phyloP scores from a whole-genome alignment of 2,113 vertebrate species.

The Brachirus orientalis region DNA sequence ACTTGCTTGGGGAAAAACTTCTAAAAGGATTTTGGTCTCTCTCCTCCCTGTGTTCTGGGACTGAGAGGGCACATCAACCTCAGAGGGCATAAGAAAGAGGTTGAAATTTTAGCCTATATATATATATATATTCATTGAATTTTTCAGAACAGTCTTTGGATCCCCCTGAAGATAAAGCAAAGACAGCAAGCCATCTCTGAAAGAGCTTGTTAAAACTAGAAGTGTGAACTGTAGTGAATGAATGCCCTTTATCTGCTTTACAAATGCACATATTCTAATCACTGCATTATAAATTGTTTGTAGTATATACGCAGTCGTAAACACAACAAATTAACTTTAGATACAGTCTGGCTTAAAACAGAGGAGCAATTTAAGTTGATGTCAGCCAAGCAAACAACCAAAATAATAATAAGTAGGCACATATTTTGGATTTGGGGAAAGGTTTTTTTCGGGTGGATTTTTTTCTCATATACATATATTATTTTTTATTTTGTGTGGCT shows the following conservation, averaged over 20 bases:
- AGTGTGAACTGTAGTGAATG: neutral
- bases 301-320: neutral
- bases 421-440: no score
- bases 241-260: neutral
- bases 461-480: neutral
- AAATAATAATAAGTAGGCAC: neutral
- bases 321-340: neutral
- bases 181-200: neutral
- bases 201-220: conserved; percentile 28
- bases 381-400: neutral
- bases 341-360: neutral
- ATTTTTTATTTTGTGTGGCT: no score
- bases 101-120: conserved; percentile 20
- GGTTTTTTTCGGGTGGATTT: no score
- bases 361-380: neutral
- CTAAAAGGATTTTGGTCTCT: no score
- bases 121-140: no score
- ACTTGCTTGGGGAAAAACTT: no score
- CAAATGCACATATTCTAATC: neutral
- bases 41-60: conserved; percentile 3
- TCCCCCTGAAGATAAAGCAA: conserved; percentile 40
- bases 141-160: conserved; percentile 7
- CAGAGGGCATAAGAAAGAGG: neutral
- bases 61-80: neutral
- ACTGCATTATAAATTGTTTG: neutral